phyloP scores from a whole-genome alignment of 2,888 invertebrate species.

The Watsonalla binaria region DNA sequence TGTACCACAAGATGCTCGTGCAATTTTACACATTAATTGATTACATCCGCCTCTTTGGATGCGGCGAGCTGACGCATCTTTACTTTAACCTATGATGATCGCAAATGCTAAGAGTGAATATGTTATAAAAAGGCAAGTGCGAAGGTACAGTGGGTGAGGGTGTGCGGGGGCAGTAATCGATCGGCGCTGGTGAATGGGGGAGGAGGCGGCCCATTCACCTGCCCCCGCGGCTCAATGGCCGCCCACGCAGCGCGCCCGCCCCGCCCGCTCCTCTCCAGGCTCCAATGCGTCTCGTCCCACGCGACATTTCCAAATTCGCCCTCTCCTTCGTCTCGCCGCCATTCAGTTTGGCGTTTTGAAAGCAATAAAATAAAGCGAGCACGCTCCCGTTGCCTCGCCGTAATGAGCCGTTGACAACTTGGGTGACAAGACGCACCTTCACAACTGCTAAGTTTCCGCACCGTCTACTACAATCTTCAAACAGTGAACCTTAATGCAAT shows the following conservation, averaged over 20 bases:
- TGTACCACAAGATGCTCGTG: not conserved
- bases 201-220: conserved; percentile 64
- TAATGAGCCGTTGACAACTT: conserved; percentile 9
- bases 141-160: conserved; percentile 1
- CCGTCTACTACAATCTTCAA: no score
- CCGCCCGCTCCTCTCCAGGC: conserved; percentile 28
- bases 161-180: conserved; percentile 50
- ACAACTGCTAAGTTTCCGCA: conserved; percentile 21
- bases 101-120: not conserved
- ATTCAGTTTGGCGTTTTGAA: conserved; percentile 61
- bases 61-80: not conserved
- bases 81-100: not conserved
- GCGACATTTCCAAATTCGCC: conserved; percentile 59
- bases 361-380: conserved; percentile 50
- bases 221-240: conserved; percentile 73
- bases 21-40: not conserved
- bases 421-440: conserved; percentile 3
- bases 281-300: conserved; percentile 61
- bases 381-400: conserved; percentile 16
- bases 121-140: not conserved
- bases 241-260: conserved; percentile 55
- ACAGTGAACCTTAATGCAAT: no score
- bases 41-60: conserved; percentile 2
- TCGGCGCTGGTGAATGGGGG: conserved; percentile 57
- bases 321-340: conserved; percentile 56